Base-by-base conservation (phyloP, 2,888 invertebrate genomes). In the Drosophila aldrichi region DNA sequence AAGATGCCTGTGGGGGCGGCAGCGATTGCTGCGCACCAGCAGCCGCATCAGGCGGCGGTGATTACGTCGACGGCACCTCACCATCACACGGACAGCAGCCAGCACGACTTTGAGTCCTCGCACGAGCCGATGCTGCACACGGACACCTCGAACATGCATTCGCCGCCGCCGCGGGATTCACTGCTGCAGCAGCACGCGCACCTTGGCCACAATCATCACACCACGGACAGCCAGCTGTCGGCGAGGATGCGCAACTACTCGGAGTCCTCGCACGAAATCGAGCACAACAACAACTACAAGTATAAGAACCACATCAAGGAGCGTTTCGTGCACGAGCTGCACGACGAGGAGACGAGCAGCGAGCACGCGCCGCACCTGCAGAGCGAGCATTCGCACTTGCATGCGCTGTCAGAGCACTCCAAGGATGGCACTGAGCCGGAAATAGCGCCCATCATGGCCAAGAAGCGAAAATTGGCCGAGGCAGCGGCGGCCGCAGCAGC, bases 221-320 rank as follows among this genome's bases (percentile, higher is more conserved):
- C 90, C 7, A 81, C 88, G 66, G 92, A 91, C 34, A 90, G 91
- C 49, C 59, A 92, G 74, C 34, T 91, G 78, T 88, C 91, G 54
- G 74, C 82, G 69, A 90, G 93, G 16, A 90, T 92, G 84, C 91
- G 93, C 55, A 93, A 93, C 78, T 92, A 92, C 43, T 93, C 93
- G 5, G 93, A 93, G 74, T 92, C 92, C 18, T 93, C 93, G 62
- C 93, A 93, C 76, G 93, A 93, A 52, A 90, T 92, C 63, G 92
- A 92, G 74, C 93, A 91, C 86, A 93, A 93, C 76, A 92, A 94
- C 52, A 95, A 95, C 82, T 98, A 98, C 94, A 98, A 98, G 93
- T 98, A 98, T 94, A 98, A 98, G 93, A 98, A 97, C 88, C 97
- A 96, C 91, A 98, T 98, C 79, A 97, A 98, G 90, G 96, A 98